Conservation (phyloP, 1,140 invertebrate species). For the Delia radicum region DNA sequence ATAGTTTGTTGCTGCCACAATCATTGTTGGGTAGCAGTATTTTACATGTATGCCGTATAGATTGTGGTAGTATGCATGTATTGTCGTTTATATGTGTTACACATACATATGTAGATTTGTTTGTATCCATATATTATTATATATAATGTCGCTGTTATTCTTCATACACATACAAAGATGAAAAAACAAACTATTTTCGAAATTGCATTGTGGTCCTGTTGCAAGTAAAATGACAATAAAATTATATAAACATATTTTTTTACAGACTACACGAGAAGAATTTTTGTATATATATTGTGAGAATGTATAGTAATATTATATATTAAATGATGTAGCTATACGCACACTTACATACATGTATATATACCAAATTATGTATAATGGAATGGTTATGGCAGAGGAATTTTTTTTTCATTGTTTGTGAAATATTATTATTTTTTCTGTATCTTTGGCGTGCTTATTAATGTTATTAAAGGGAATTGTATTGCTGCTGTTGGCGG, state of each 20-base stretch:
- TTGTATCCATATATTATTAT: neutral
- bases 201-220: slow-evolving; percentile 20
- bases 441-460: slow-evolving; percentile 11
- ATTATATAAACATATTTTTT: slow-evolving; percentile 19
- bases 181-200: slow-evolving; percentile 6
- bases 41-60: neutral
- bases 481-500: neutral
- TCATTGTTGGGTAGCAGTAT: neutral
- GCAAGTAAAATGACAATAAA: slow-evolving; percentile 20
- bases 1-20: neutral
- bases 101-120: neutral
- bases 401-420: neutral
- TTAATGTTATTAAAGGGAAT: neutral
- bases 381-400: slow-evolving; percentile 11
- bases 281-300: no score
- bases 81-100: neutral
- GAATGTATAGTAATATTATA: neutral
- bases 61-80: neutral
- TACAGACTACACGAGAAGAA: neutral
- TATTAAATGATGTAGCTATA: neutral
- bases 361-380: slow-evolving; percentile 1
- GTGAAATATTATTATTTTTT: neutral
- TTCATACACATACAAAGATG: neutral
- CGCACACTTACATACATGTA: neutral
- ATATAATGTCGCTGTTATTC: neutral